phyloP scores from a whole-genome alignment of 1,140 invertebrate genomes.

The Scaptomyza montana region DNA sequence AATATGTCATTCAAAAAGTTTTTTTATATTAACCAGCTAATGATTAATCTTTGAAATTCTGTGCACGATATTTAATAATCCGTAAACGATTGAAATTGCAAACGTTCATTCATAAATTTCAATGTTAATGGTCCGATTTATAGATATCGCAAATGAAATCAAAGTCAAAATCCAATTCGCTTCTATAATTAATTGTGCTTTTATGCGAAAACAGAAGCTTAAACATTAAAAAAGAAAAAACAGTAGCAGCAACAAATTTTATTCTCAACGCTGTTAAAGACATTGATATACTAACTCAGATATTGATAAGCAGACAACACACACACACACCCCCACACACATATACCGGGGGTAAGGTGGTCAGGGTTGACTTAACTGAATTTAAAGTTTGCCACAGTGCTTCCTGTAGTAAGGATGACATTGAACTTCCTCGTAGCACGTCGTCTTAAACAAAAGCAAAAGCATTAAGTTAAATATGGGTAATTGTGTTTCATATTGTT shows the following conservation, averaged over 20 bases:
- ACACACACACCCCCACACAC: not conserved
- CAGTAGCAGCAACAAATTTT: constrained; percentile 33
- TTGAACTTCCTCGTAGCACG: constrained; percentile 56
- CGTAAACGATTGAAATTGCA: constrained; percentile 35
- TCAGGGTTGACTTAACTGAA: constrained; percentile 49
- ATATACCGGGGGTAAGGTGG: constrained; percentile 54
- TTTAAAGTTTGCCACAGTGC: constrained; percentile 23
- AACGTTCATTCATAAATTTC: constrained; percentile 73
- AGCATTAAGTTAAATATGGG: constrained; percentile 61
- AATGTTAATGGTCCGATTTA: constrained; percentile 52
- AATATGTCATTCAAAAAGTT: constrained; percentile 32
- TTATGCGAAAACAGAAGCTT: constrained; percentile 59
- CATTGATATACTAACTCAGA: constrained; percentile 6
- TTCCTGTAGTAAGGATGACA: constrained; percentile 65
- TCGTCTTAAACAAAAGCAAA: constrained; percentile 39
- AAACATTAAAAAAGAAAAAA: constrained; percentile 15
- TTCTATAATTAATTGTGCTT: constrained; percentile 65
- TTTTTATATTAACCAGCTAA: constrained; percentile 51
- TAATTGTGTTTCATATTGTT: constrained; percentile 65
- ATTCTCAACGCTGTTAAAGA: constrained; percentile 16
- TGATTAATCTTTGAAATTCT: constrained; percentile 39
- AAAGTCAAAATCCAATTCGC: constrained; percentile 34
- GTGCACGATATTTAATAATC: constrained; percentile 45
- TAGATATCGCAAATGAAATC: constrained; percentile 40
- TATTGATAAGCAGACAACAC: constrained; percentile 51